Base-by-base conservation (phyloP, 2,113 vertebrate species). In the Indicator indicator region DNA sequence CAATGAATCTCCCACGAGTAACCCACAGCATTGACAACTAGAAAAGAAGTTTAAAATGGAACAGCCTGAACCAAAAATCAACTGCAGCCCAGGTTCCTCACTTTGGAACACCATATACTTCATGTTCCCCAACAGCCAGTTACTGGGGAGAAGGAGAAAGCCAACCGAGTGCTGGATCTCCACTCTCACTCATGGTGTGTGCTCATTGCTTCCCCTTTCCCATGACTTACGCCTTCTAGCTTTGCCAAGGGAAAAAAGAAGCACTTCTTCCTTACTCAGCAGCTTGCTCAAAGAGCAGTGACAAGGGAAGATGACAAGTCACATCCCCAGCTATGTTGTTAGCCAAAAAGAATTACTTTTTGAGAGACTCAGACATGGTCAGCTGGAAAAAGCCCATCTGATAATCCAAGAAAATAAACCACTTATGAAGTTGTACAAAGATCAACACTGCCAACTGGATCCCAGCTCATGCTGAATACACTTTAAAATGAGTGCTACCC, bases 161-260 rank as follows among this genome's bases (percentile, higher is more conserved):
- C 17, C 4, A 26, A 21, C 16, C 3, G 14, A 54, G 55, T 21
- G 27, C 55, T 24, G 27, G 2, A 11, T 16, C 38, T 54, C 27
- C 27, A 24, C 42, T 14, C 60, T 42, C 56, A 19, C 23, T 12
- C 62, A 21, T 8, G n/a, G 5, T 1, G 2, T 2, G 10, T 4
- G n/a, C 20, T 56, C 50, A 50, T 18, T 24, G 50, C 50, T 52
- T 52, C 50, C 50, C 50, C 23, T 52, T 33, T n/a, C 63, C 20
- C 28, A 5, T 5, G 0, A 1, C 28, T 30, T 8, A 32, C 1
- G 6, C 36, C 28, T 56, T 32, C 46, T 27, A 40, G 38, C 17
- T 55, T 20, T 27, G 52, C 32, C 13, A 65, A 44, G 19, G 16
- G 23, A 10, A 38, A 32, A 60, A 32, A 42, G 27, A 2, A 24